phyloP scores from a whole-genome alignment of 2,888 invertebrate genomes.

The Drosophila phalerata region DNA sequence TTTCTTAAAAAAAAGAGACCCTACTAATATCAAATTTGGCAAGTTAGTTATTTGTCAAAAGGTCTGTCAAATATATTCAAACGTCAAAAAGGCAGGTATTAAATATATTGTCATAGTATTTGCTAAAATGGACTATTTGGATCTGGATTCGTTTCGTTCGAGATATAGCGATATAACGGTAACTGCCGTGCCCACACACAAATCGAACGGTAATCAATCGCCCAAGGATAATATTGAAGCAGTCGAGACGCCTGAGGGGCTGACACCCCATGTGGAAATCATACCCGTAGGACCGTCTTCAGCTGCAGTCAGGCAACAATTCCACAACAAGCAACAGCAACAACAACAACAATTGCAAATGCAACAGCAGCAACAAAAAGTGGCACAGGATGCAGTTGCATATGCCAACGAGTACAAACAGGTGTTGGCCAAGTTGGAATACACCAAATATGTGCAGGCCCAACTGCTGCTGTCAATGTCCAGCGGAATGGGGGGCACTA shows the following conservation, averaged over 20 bases:
- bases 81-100: neutral
- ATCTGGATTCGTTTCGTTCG: conserved; percentile 67
- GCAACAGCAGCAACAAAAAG: conserved; percentile 7
- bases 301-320: neutral
- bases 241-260: neutral
- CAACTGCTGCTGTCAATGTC: conserved; percentile 57
- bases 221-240: neutral
- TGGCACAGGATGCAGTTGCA: conserved; percentile 24
- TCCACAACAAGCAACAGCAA: conserved; percentile 3
- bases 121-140: conserved; percentile 57
- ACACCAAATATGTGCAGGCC: conserved; percentile 62
- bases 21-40: no score
- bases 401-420: conserved; percentile 65
- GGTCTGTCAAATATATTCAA: neutral
- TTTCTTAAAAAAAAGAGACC: no score
- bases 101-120: no score
- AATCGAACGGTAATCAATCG: neutral
- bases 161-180: conserved; percentile 71
- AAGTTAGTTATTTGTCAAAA: neutral
- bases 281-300: conserved; percentile 9
- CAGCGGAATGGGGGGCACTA: conserved; percentile 4
- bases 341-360: conserved; percentile 10
- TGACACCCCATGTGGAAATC: conserved; percentile 48
- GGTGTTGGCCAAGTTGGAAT: conserved; percentile 68
- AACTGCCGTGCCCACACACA: conserved; percentile 50